Evolutionary conservation across 1,140 invertebrate species (phyloP), one percentile per base, ranked within the genome.

Genomic region (Lasioglossum baleicum): DNA sequence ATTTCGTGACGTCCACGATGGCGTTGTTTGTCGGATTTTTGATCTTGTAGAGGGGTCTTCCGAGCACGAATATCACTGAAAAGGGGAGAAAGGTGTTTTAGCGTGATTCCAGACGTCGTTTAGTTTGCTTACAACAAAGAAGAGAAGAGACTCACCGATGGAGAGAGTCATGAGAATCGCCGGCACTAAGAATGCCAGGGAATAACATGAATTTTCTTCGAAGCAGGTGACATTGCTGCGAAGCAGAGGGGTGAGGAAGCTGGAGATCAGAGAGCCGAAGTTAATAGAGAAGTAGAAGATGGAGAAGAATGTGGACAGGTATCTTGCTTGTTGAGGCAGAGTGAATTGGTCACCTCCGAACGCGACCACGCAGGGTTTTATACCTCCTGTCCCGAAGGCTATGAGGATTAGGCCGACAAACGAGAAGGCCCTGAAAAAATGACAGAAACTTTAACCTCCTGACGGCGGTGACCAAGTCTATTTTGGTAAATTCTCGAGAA

Each of bases 291-390:
- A 97, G 93, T 99, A 99, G 91, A 99, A 99, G 0, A 98, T 92
- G 0, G 98, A 98, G 92, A 99, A 99, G 93, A 98, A 99, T 74
- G 95, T 95, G 2, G 95, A 94, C 60, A 98, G 92, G 88, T 98
- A 95, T 79, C 92, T 92, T 87, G 95, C 95, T 92, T 97, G 97
- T 87, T 96, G 95, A 0, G 97, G 97, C 56, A 97, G 83, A 79
- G 95, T 93, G 90, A 98, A 99, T 93, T 99, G 99, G 93, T 99
- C 99, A 0, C 98, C 99, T 26, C 99, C 99, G 92, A 99, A 99
- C 0, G 99, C 97, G 0, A 97, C 95, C 0, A 99, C 98, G 90
- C 98, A 99, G 0, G 99, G 98, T 90, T 99, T 99, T 87, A 99
- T 99, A 4, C 99, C 98, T 11, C 98, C 99, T 0, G 98, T 98